A percentile compares a stretch with the other conserved stretches of the same genome.
phyloP scores from a whole-genome alignment of 1,140 invertebrate species.

The Camponotus vicinus region DNA sequence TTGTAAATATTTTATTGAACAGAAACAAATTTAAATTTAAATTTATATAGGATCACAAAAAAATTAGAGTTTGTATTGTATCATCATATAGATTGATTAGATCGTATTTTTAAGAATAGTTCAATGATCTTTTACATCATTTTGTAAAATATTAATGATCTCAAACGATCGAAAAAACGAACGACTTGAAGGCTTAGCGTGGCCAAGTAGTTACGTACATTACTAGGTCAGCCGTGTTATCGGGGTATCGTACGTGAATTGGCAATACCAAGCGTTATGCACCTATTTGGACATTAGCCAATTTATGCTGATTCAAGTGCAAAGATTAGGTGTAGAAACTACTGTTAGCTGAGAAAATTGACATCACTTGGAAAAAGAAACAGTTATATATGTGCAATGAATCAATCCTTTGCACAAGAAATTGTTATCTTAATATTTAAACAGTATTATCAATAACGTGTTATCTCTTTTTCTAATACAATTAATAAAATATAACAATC shows the following conservation, averaged over 20 bases:
- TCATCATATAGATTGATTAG: neutral
- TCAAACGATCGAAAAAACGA: conserved; percentile 22
- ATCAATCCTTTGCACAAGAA: neutral
- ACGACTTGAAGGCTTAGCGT: neutral
- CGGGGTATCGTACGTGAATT: conserved; percentile 22
- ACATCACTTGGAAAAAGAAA: neutral
- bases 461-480: neutral
- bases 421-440: neutral
- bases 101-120: conserved; percentile 10
- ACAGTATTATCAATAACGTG: neutral
- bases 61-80: neutral
- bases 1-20: no score
- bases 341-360: neutral
- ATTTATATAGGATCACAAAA: neutral
- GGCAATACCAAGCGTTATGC: conserved; percentile 23
- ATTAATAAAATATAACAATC: neutral
- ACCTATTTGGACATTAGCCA: conserved; percentile 29
- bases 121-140: conserved; percentile 20
- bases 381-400: neutral
- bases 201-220: conserved; percentile 34
- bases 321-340: conserved; percentile 2
- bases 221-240: conserved; percentile 55
- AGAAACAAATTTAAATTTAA: neutral
- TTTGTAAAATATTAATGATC: conserved; percentile 25
- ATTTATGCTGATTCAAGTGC: conserved; percentile 6